Base-by-base conservation (phyloP, 92 coral and sea anemone genomes). In the Porites lobata region DNA sequence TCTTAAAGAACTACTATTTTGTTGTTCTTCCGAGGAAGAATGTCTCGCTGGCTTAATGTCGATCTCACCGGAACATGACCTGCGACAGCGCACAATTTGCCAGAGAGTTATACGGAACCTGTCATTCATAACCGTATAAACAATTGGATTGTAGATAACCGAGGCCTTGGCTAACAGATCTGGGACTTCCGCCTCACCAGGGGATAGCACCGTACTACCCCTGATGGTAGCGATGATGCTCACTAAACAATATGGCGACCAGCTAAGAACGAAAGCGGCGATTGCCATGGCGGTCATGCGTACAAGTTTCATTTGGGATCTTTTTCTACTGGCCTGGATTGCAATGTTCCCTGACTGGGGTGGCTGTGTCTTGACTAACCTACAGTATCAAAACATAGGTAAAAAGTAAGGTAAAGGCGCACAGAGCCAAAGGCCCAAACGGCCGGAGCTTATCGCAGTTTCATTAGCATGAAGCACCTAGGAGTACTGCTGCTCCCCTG, bases 81-180 rank as follows among this genome's bases (percentile, higher is more conserved):
- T 32, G 9, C 80, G 22, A 18, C 80, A 61, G 10, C 26, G 64
- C 17, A 84, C 50, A 22, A 73, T 65, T 1, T 72, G 72, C 63
- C 63, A 32, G 1, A 84, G 73, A 9, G 93, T 79, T 11, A 63
- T 67, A 7, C 93, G 79, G 52, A 87, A 94, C 70, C 88, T 74
- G 86, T 84, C 78, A 43, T 92, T 92, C 85, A 91, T 87, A 18
- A 79, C 51, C 1, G 84, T 84, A 79, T 91, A 94, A 8, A 94
- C 90, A 1, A 94, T 77, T 8, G 96, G 96, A 67, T 94, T 92
- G 91, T 86, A 94, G 13, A 94, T 86, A n/a, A 94, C 96, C 12
- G 96, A 94, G 8, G 95, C 94, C 70, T 94, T 94, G 13, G 96
- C 96, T 83, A 94, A 69, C 71, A 94, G 77, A 12, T 92, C 95